Conservation (phyloP, 2,797 vertebrate species). For the Melanotaenia parkinsoni region DNA sequence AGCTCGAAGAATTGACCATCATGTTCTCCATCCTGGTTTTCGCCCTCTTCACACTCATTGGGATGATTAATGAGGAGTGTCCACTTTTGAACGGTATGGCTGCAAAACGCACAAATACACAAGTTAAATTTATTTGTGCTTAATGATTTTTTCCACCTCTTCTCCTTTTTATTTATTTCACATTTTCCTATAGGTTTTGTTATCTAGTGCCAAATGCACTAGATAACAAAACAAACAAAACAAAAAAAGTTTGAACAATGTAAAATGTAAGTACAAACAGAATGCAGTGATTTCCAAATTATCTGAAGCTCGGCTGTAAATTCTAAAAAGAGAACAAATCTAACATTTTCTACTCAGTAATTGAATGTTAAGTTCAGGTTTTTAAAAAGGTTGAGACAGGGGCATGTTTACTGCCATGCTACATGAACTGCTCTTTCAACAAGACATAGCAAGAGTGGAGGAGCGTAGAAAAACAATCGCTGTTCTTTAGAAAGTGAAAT, state of each 20-base stretch:
- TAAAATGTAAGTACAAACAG: neutral
- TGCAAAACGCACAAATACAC: slow-evolving; percentile 20
- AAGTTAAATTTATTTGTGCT: neutral
- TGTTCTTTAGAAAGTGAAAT: neutral
- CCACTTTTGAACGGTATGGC: slow-evolving; percentile 55
- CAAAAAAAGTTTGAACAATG: neutral
- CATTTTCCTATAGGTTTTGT: neutral
- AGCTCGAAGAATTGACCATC: slow-evolving; percentile 74
- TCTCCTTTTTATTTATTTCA: neutral
- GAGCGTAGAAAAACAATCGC: neutral
- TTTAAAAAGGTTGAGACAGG: neutral
- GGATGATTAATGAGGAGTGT: slow-evolving; percentile 68
- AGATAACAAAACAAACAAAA: too few relatives aligned
- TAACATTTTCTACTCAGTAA: neutral
- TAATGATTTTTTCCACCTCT: neutral
- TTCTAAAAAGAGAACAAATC: neutral
- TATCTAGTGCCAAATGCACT: neutral
- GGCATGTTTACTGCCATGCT: neutral
- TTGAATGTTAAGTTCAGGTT: neutral
- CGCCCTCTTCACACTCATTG: slow-evolving; percentile 72
- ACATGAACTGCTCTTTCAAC: neutral
- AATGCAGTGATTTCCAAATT: neutral
- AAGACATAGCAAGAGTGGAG: neutral
- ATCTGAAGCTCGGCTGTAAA: neutral
- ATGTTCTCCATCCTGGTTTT: slow-evolving; percentile 79